These are phyloP conservation scores for Hippasteria phrygiana DNA, from an alignment of 53 echinoderm and acorn worm species.

Conservation along the genomic window DNA sequence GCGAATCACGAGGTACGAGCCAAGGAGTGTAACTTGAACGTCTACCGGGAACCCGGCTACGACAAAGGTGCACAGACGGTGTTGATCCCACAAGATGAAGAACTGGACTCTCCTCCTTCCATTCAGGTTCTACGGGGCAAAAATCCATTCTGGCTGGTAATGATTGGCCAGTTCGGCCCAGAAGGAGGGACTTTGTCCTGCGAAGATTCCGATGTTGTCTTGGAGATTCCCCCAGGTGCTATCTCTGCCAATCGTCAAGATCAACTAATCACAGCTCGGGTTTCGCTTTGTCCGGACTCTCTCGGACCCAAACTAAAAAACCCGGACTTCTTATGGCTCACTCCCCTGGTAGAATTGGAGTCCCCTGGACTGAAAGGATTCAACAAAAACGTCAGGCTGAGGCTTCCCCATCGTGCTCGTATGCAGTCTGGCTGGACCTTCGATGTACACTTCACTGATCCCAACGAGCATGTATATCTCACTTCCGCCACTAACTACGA, in stretches of 20 bases:
- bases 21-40: conserved; percentile 47
- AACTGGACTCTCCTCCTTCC: background rate
- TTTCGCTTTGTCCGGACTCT: conserved; percentile 42
- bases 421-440: conserved; percentile 74
- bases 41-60: background rate
- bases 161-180: conserved; percentile 63
- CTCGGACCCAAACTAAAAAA: conserved; percentile 50
- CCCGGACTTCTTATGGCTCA: conserved; percentile 58
- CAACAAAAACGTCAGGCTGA: conserved; percentile 48
- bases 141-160: conserved; percentile 71
- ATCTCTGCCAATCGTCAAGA: conserved; percentile 49
- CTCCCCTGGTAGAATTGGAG: conserved; percentile 76
- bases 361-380: conserved; percentile 75
- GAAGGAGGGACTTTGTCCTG: conserved; percentile 73
- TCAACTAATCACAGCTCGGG: conserved; percentile 69
- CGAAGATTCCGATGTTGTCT: conserved; percentile 65
- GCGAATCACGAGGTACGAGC: too few species aligned
- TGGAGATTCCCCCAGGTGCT: conserved; percentile 80
- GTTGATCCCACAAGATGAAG: background rate
- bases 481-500: background rate
- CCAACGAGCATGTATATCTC: too few species aligned
- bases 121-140: conserved; percentile 24
- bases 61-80: background rate
- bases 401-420: conserved; percentile 73
- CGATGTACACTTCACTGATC: conserved; percentile 64